Evolutionary conservation across 2,888 invertebrate species (phyloP), one percentile per base, ranked within the genome.

Genomic region (Phlogophora meticulosa): DNA sequence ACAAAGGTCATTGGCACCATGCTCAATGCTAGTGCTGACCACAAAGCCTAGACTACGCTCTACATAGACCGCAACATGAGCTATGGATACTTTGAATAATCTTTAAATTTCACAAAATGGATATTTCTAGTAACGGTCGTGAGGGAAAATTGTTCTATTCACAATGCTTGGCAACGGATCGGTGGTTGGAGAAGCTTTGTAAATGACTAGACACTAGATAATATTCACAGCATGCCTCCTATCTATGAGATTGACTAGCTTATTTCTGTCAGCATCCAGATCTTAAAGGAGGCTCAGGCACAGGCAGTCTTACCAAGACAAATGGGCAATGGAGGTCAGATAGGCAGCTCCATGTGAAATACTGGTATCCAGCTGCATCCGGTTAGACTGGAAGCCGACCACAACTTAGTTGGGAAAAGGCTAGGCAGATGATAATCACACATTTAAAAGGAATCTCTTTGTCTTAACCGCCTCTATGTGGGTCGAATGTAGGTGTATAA

Each of bases 1-100:
- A 70, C 62, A 68, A 42, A 77, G 85, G 73, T 83, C 80, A 76
- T 20, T 67, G 78, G 73, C 82, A 55, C 46, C 9, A 42, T 49
- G 59, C 53, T 59, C 61, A 57, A 52, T 62, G 56, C 11, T 38
- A 45, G 48, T 49, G 9, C 51, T 65, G 68, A 68, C 65, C 76
- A 78, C 84, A 79, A 75, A 64, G 68, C 55, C 67, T 60, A 76
- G 65, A 36, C 69, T 65, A 45, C 43, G 40, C 52, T 64, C 51
- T 11, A 46, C 46, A 62, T 51, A 64, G 43, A 82, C 82, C 78
- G 40, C 80, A 76, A 71, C 59, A 76, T 32, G 57, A 11, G 38
- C 53, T 70, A 70, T 42, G 40, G 45, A 32, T 57, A 55, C 53
- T 57, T 49, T 0, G 34, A 56, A 67, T 58, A 58, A 51, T 76